Percentiles rank a stretch among this genome's conserved stretches.
Evolutionary conservation across 1,140 invertebrate genomes (phyloP).

Genomic region (Leptinotarsa lineolata): DNA sequence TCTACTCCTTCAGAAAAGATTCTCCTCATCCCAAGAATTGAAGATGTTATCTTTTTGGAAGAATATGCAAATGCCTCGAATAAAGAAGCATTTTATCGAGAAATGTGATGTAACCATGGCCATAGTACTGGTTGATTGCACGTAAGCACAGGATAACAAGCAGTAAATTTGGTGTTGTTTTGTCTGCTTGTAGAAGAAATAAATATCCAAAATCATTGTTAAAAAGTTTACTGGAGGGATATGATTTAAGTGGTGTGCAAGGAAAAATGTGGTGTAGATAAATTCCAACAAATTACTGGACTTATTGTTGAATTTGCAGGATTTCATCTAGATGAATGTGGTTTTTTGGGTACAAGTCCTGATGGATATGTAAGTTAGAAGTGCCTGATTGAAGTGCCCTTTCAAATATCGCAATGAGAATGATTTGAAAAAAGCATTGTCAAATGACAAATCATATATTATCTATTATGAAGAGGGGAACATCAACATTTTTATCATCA

Average conservation of each 20-base stretch:
- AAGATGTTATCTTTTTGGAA: conserved; percentile 28
- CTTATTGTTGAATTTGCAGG: too few species aligned
- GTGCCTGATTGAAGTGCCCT: too few species aligned
- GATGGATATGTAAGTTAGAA: too few species aligned
- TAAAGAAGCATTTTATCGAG: conserved; percentile 15
- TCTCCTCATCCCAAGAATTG: conserved; percentile 16
- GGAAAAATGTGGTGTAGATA: neutral
- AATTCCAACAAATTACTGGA: neutral
- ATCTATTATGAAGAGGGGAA: neutral
- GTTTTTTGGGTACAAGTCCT: too few species aligned
- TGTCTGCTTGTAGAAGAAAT: conserved; percentile 28
- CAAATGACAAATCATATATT: too few species aligned
- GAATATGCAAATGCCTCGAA: conserved; percentile 11
- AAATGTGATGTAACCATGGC: neutral
- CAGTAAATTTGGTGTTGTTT: conserved; percentile 32
- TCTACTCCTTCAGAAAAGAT: neutral
- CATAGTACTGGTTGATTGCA: conserved; percentile 25
- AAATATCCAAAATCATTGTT: conserved; percentile 23
- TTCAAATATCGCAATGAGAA: too few species aligned
- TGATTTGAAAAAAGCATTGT: too few species aligned
- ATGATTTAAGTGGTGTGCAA: neutral
- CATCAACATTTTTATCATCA: too few species aligned
- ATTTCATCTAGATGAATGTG: too few species aligned
- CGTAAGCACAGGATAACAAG: conserved; percentile 29
- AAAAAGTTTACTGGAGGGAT: neutral